These are phyloP conservation scores for Zenarchopterus dispar DNA, from an alignment of 2,797 vertebrate genomes.

Conservation along the genomic window DNA sequence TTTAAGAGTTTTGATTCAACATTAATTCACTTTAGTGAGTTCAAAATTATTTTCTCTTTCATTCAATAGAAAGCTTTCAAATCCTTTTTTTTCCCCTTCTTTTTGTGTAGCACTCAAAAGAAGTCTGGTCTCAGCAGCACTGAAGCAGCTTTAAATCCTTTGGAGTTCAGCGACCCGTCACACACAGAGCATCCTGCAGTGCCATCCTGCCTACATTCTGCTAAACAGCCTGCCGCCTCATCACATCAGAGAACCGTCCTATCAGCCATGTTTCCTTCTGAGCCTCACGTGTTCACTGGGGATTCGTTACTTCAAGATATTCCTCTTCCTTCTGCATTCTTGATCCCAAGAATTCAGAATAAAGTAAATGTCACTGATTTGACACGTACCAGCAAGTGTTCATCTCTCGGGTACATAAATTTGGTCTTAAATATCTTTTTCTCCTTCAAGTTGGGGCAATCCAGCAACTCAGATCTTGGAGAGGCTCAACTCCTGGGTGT, in stretches of 20 bases:
- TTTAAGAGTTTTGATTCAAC: too few species aligned
- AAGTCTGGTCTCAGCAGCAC: background rate
- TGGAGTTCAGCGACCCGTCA: slow-evolving; percentile 1
- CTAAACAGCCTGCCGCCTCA: slow-evolving; percentile 1
- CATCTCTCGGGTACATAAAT: background rate
- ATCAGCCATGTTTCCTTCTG: slow-evolving; percentile 8
- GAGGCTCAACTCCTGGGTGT: slow-evolving; percentile 36
- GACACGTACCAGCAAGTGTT: background rate
- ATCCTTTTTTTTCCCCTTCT: background rate
- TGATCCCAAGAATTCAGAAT: slow-evolving; percentile 27
- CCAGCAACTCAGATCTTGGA: slow-evolving; percentile 7
- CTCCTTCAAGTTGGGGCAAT: slow-evolving; percentile 24
- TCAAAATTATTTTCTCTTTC: background rate
- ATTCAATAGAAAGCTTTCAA: background rate
- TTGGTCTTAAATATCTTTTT: background rate
- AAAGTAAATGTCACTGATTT: slow-evolving; percentile 47
- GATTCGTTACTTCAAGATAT: slow-evolving; percentile 49
- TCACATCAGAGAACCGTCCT: slow-evolving; percentile 8
- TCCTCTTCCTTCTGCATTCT: slow-evolving; percentile 82
- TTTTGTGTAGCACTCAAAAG: slow-evolving; percentile 23
- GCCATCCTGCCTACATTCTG: background rate
- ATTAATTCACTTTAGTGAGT: background rate
- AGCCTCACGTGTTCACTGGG: background rate
- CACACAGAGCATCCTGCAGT: background rate
- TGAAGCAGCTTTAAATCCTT: slow-evolving; percentile 5